phyloP scores from a whole-genome alignment of 2,888 invertebrate species.

The Rhamphomyia laevipes region DNA sequence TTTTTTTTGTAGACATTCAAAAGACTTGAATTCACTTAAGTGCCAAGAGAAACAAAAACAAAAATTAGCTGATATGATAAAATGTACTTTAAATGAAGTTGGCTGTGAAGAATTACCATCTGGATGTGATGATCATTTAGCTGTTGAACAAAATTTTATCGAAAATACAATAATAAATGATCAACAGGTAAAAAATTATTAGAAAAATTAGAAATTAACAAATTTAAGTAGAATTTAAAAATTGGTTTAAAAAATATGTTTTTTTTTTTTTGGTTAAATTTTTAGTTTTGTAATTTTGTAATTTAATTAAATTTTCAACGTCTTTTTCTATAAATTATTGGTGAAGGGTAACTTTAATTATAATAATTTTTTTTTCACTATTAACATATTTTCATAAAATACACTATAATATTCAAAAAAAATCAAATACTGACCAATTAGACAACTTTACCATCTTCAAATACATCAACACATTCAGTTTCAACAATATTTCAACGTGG shows the following conservation, averaged over 20 bases:
- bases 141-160: constrained; percentile 46
- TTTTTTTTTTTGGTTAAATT: too few species aligned
- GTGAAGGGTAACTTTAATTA: too few species aligned
- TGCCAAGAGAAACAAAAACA: constrained; percentile 75
- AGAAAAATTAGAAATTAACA: too few species aligned
- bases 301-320: too few species aligned
- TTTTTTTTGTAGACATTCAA: constrained; percentile 35
- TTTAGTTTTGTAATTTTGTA: too few species aligned
- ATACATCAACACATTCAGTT: neutral
- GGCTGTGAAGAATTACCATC: constrained; percentile 81
- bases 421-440: neutral
- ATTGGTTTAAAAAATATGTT: too few species aligned
- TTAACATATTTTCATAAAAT: too few species aligned
- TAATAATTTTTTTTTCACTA: too few species aligned
- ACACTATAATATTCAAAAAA: neutral
- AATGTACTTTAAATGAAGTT: constrained; percentile 71
- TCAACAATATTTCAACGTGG: constrained; percentile 24
- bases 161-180: constrained; percentile 44
- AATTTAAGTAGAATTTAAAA: too few species aligned
- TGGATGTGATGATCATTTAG: constrained; percentile 61
- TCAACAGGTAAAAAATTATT: constrained; percentile 43
- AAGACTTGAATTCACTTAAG: constrained; percentile 67
- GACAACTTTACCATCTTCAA: neutral
- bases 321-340: too few species aligned
- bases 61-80: constrained; percentile 71